phyloP scores from a whole-genome alignment of 1,140 invertebrate species.

The Helicoverpa armigera region DNA sequence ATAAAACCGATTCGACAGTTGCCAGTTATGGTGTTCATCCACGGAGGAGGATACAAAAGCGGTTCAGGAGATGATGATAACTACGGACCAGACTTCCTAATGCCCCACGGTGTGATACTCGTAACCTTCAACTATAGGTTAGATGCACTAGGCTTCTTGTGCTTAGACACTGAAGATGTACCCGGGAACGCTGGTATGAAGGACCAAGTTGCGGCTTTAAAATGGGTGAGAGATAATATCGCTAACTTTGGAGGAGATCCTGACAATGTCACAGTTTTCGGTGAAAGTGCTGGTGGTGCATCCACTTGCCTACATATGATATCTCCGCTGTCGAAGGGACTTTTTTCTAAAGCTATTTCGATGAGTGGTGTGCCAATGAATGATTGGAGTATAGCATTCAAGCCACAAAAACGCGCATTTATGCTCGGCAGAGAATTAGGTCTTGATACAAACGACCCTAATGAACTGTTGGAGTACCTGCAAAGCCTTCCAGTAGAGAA shows the following conservation, averaged over 20 bases:
- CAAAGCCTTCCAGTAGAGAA: constrained; percentile 75
- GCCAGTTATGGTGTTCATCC: constrained; percentile 85
- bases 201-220: constrained; percentile 74
- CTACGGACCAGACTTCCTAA: constrained; percentile 89
- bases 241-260: constrained; percentile 91
- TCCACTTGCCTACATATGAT: constrained; percentile 60
- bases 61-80: constrained; percentile 70
- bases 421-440: constrained; percentile 64
- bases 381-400: constrained; percentile 63
- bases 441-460: constrained; percentile 60
- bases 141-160: constrained; percentile 87
- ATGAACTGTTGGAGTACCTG: constrained; percentile 81
- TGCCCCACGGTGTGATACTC: constrained; percentile 88
- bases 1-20: constrained; percentile 58
- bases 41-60: constrained; percentile 82
- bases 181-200: constrained; percentile 78
- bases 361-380: constrained; percentile 69
- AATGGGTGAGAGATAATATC: constrained; percentile 77
- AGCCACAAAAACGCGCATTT: constrained; percentile 62
- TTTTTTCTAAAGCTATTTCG: constrained; percentile 66
- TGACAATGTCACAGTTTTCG: constrained; percentile 91
- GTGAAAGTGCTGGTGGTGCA: constrained; percentile 89
- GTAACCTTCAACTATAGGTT: constrained; percentile 91
- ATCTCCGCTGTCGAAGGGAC: constrained; percentile 81
- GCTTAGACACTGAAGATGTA: constrained; percentile 80